Conservation (phyloP, 2,113 vertebrate genomes). For the Murina feae region DNA sequence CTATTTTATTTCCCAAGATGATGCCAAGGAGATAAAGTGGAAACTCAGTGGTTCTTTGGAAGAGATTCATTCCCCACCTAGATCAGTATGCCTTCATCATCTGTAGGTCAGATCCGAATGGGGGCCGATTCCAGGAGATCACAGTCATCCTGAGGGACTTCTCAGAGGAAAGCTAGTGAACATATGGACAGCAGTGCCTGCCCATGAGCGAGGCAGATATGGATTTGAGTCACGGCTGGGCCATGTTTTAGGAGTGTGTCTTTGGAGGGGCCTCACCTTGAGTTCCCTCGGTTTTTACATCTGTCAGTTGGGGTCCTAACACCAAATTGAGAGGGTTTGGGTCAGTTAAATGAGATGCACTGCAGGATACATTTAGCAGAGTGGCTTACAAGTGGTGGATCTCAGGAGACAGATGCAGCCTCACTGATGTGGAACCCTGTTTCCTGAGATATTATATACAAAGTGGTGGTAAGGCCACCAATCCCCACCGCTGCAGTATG, state of each 20-base stretch:
- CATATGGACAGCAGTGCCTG: accelerated
- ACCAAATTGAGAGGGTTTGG: not conserved
- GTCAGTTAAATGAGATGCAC: not conserved
- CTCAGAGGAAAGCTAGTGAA: not conserved
- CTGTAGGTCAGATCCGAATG: not conserved
- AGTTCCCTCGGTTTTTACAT: not conserved
- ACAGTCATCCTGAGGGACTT: not conserved
- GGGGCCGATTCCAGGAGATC: not conserved
- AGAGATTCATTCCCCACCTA: not conserved
- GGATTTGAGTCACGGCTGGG: not conserved
- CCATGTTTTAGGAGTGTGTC: not conserved
- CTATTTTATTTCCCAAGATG: conserved; percentile 27
- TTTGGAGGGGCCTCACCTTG: not conserved
- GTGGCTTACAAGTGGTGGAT: not conserved
- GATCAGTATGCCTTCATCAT: not conserved
- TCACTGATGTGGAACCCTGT: not conserved
- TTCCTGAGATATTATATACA: not conserved
- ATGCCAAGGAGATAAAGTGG: not conserved
- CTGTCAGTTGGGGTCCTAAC: not conserved
- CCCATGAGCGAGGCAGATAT: not conserved
- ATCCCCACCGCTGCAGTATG: not conserved
- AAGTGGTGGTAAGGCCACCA: not conserved
- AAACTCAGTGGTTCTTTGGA: not conserved
- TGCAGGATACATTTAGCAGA: not conserved
- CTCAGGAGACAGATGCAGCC: not conserved